Base-by-base conservation (phyloP, 1,140 invertebrate species). In the silkworm (Bombyx mori) region DNA sequence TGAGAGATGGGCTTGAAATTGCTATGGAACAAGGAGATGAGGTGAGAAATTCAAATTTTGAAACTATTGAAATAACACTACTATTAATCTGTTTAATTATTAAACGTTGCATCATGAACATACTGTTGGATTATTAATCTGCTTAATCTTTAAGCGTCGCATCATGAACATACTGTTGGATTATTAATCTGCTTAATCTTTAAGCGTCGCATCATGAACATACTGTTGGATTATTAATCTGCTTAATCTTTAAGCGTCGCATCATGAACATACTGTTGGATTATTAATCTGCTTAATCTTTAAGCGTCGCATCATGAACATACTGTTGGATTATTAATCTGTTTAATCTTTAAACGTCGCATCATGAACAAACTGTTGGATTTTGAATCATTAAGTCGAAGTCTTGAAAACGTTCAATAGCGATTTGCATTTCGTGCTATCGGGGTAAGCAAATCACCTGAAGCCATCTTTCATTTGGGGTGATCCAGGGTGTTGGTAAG, bases 1-100 rank as follows among this genome's bases (percentile, higher is more conserved):
- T 99, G 52, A 91, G 96, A 69, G 94, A 95, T 72, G 93, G 93
- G 42, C 91, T 98, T n/a, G 94, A 97, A 78, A 93, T 95, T 58
- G 95, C 96, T 7, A 75, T 91, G 8, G 93, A 95, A 69, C 92
- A 92, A 89, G 90, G 92, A 56, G 92, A 92, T 74, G 92, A 92
- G 84, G 88, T 88, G 69, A 57, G 8, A 42, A 7, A 7, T 8
- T 42, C 47, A 49, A 44, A 35, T 35, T 35, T 35, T 35, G 26
- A 35, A 35, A 44, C 49, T 56, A 18, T 18, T 18, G 12, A 18
- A 18, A 18, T 18, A 18, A 18, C 12, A 18, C 12, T 18, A 18
- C 12, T 18, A 18, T 4, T 49, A 18, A 22, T 10, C 42, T 50
- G 1, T 50, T 50, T 50, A 50, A 49, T 49, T 10, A 49, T 49